Base-by-base conservation (phyloP, 2,113 vertebrate genomes). In the Nothocercus nigrocapillus region DNA sequence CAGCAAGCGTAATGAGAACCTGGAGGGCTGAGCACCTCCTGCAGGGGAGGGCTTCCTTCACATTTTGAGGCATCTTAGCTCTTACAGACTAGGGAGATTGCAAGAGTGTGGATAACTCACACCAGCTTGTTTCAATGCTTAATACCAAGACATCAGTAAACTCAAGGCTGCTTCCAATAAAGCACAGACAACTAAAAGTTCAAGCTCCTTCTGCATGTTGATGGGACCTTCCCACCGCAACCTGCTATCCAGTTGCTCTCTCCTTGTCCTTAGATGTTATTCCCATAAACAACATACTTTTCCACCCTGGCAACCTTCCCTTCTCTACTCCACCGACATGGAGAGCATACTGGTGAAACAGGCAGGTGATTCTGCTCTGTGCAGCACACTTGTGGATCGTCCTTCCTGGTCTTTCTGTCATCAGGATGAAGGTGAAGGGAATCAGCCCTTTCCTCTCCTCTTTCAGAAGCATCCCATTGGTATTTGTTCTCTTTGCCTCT, bases 401-500 rank as follows among this genome's bases (percentile, higher is more conserved):
- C 2, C 9, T 44, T 63, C 28, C 49, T 53, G 20, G 8, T 62
- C 27, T 62, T 90, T 85, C 61, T 89, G 64, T 66, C 54, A 36
- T 8, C 30, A 20, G 32, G 27, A 58, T 36, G 78, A 85, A 58
- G 25, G 36, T 11, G 51, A 36, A 82, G 7, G 42, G 47, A 86
- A 84, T 68, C 36, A 75, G 36, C 2, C 6, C 17, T 87, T 75
- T 62, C 2, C 13, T 25, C 61, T 75, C 5, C 38, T 70, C 36
- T 78, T 84, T 84, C 84, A 63, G 34, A 30, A n/a, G 9, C 34
- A 28, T 49, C 91, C 61, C 88, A 83, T 25, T 54, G 68, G 14
- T 77, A n/a, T 30, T 81, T 75, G 45, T 54, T 69, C 42, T 49
- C 79, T 93, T 88, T 88, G 79, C 80, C 64, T 94, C 87, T 88